Evolutionary conservation across 1,140 invertebrate genomes (phyloP), one percentile per base, ranked within the genome.

Genomic region (Phenacoccus solenopsis): DNA sequence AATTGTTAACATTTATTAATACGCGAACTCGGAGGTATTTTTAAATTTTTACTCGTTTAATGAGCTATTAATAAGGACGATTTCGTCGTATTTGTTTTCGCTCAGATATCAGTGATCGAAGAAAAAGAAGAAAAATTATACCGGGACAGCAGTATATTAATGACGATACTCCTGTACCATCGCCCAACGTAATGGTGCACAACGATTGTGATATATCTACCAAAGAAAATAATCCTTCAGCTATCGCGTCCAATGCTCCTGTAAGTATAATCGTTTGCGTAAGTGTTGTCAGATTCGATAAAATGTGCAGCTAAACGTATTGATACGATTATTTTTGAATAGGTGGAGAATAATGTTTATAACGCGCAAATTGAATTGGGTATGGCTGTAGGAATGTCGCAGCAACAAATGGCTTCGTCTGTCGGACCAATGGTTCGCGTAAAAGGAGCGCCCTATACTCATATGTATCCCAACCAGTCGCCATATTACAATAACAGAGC

Each of bases 141-240:
- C 9, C 25, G 20, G 21, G 22, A 10, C 22, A 27, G 59, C 56
- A 59, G 21, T 64, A 24, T 22, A 64, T 64, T 24, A 59, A 59
- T n/a, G 59, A 64, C 21, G 59, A 64, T 27, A 16, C 59, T 7
- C 13, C 59, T 24, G 59, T 64, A 27, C 59, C 59, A 24, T 64
- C 59, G 20, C 21, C 21, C 2, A 64, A 64, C 25, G 21, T 64
- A 24, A 64, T 64, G 59, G 59, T 64, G 9, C 59, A 64, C 21
- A 64, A 64, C 59, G 59, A 64, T 64, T 64, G 59, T 64, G 59
- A 64, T 64, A 64, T 64, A 24, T 64, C 59, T 64, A 27, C 59
- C 59, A 64, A 64, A 64, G 59, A 64, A 64, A 64, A 24, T 64
- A 64, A 64, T 64, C 21, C 59, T 22, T 64, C 59, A 3, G 16